These are phyloP conservation scores for Lithophane leautieri DNA, from an alignment of 2,888 invertebrate genomes.

Conservation along the genomic window DNA sequence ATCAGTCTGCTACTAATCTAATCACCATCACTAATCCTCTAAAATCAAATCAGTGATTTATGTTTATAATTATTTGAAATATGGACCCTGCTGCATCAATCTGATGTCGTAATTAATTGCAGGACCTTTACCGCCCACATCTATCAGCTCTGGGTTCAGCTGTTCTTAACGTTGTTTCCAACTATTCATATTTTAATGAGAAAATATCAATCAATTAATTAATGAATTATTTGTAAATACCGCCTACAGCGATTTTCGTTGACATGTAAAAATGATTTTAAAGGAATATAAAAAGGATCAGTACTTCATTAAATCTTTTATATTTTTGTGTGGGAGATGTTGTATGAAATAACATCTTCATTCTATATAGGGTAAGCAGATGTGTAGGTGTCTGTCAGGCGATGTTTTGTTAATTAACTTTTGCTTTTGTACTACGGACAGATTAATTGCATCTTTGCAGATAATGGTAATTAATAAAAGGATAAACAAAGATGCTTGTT, in stretches of 20 bases:
- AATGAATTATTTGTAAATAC: neutral
- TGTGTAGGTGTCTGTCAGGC: slow-evolving; percentile 41
- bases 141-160: neutral
- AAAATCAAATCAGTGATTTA: slow-evolving; percentile 1
- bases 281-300: slow-evolving; percentile 6
- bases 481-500: neutral
- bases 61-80: slow-evolving; percentile 3
- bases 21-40: neutral
- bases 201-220: slow-evolving; percentile 5
- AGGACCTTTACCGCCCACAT: slow-evolving; percentile 29
- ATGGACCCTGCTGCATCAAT: slow-evolving; percentile 22
- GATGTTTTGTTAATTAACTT: slow-evolving; percentile 7
- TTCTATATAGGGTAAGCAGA: neutral
- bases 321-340: slow-evolving; percentile 21
- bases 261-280: neutral
- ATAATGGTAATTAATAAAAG: neutral
- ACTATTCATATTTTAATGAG: neutral
- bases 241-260: slow-evolving; percentile 1
- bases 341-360: slow-evolving; percentile 20
- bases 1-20: neutral
- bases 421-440: slow-evolving; percentile 14
- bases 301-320: slow-evolving; percentile 22
- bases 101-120: slow-evolving; percentile 26
- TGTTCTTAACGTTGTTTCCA: neutral
- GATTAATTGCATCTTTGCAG: slow-evolving; percentile 29